Conservation (phyloP, 2,113 vertebrate genomes). For the Prionailurus bengalensis region DNA sequence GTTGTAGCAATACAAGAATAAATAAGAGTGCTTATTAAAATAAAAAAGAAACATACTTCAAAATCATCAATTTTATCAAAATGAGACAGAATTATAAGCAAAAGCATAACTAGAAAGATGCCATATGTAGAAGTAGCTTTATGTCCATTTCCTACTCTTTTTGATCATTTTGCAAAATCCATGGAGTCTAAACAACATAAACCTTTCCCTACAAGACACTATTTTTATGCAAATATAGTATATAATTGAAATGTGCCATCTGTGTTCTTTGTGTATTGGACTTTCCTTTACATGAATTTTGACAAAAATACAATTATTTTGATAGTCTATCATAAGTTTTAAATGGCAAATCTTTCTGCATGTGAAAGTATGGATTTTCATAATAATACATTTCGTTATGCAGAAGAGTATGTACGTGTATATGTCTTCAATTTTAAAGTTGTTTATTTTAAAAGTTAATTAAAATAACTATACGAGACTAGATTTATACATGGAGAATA, state of each 20-base stretch:
- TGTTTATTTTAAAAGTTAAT: slow-evolving; percentile 12
- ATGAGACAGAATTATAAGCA: not conserved
- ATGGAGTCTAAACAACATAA: not conserved
- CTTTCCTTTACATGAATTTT: slow-evolving; percentile 22
- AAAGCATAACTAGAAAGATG: not conserved
- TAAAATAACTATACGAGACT: slow-evolving; percentile 45
- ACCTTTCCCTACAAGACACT: not conserved
- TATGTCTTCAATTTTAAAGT: slow-evolving; percentile 42
- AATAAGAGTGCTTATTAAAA: not conserved
- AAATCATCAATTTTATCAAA: slow-evolving; percentile 45
- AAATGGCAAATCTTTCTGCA: not conserved
- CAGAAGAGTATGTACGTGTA: not conserved
- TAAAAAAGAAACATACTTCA: not conserved
- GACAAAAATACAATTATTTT: slow-evolving; percentile 33
- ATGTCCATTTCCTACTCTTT: slow-evolving; percentile 14
- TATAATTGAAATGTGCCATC: not conserved
- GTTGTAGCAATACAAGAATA: not conserved
- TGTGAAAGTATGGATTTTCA: slow-evolving; percentile 36
- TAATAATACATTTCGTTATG: slow-evolving; percentile 43
- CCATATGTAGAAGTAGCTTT: not conserved
- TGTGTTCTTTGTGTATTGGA: not conserved
- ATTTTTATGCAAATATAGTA: not conserved
- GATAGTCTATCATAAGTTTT: not conserved
- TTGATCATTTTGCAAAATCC: slow-evolving; percentile 32
- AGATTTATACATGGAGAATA: not conserved